Base-by-base conservation (phyloP, 2,113 vertebrate species). In the Aythya baeri region DNA sequence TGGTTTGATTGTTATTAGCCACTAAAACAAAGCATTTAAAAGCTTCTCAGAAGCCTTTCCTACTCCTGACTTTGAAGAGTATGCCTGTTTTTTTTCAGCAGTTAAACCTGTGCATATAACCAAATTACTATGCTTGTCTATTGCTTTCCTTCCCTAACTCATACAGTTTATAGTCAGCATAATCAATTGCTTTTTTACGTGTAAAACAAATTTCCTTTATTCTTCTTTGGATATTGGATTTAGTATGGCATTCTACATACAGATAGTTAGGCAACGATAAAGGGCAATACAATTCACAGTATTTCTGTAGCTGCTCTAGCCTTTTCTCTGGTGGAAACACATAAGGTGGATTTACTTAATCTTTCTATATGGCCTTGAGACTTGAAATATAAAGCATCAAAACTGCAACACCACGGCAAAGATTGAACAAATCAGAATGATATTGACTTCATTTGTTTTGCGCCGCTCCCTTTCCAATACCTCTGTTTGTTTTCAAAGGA, bases 61-160 rank as follows among this genome's bases (percentile, higher is more conserved):
- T 77, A 73, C 21, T 62, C 32, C 26, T 63, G 67, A 21, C 84
- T 89, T 95, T 86, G 72, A 59, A 67, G 41, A 62, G 34, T 62
- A 89, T 29, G 3, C 52, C 83, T 91, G 18, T 91, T 79, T 94
- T 70, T 70, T 94, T 23, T 79, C 65, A 95, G 54, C 70, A 88
- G 58, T 49, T 66, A 70, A 72, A 55, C 55, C 72, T 91, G 26
- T 89, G 58, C 55, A 43, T 34, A 29, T 49, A 86, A 91, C 86
- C 62, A 86, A 89, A 89, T 82, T 16, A 66, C 18, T 4, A 52
- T 26, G 21, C 8, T 63, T 96, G 75, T 31, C n/a, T 43, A 73
- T 29, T 62, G 84, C 86, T 85, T 84, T 54, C 27, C 31, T 7
- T 20, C 8, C 8, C 29, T 17, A 6, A 6, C 7, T 32, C 2